These are phyloP conservation scores for Rhinolophus sinicus DNA, from an alignment of 2,113 vertebrate genomes.

Conservation along the genomic window DNA sequence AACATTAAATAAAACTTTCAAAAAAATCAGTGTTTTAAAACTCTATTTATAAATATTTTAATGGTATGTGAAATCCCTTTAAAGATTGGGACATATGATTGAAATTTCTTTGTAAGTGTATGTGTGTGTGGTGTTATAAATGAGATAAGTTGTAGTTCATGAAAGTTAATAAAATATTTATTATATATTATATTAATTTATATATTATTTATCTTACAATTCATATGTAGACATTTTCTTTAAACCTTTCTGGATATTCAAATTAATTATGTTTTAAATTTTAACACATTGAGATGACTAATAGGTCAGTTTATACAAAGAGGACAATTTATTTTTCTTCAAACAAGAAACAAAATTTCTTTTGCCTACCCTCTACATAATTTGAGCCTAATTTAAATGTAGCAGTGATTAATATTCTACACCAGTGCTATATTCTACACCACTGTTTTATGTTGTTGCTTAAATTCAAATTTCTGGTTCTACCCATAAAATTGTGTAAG, in stretches of 20 bases:
- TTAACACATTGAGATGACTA: background rate
- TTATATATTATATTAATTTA: background rate
- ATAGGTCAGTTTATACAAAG: background rate
- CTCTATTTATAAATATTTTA: background rate
- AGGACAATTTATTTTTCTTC: background rate
- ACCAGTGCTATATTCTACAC: fast-evolving
- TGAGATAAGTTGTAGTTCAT: background rate
- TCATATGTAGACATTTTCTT: background rate
- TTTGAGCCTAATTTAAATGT: background rate
- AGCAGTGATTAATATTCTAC: background rate
- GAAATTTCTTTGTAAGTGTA: background rate
- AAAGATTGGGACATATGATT: background rate
- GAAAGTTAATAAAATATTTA: background rate
- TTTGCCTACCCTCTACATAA: background rate
- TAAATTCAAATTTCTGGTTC: background rate
- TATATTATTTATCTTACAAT: background rate
- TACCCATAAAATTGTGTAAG: background rate
- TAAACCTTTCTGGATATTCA: background rate
- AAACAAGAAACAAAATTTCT: background rate
- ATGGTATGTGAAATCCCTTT: background rate
- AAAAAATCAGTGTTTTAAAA: background rate
- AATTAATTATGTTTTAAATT: background rate
- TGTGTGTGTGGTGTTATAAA: background rate
- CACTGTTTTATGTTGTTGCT: background rate
- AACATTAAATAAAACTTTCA: background rate